Base-by-base conservation (phyloP, 2,113 vertebrate genomes). In the Corydoras maculifer region DNA sequence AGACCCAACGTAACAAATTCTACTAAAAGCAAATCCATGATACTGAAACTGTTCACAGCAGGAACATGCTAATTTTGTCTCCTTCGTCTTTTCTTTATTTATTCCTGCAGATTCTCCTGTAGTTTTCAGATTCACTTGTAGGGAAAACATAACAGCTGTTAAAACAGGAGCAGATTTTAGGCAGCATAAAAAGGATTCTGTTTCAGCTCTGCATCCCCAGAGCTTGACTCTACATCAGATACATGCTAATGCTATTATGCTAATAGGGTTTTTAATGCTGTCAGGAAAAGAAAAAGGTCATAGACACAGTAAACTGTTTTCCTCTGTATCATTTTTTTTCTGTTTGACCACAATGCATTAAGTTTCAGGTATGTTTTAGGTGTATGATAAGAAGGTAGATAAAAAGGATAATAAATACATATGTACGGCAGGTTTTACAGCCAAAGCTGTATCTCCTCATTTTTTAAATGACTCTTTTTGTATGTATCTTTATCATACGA, bases 281-380 rank as follows among this genome's bases (percentile, higher is more conserved):
- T 76, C 74, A 76, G 63, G 59, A 74, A 25, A 66, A 68, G 71
- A 79, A 70, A 68, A 73, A 77, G 76, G 79, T 82, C 73, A 83
- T 76, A 78, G 74, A 77, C 12, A 43, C 79, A 68, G 68, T 74
- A 76, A 71, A 71, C 77, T 75, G 58, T 74, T 63, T 73, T 49
- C 58, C 15, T 5, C 49, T 71, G 73, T 57, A 70, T 86, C 88
- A 86, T 88, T 84, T 81, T 60, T 84, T 81, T 60, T 65, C 60
- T 76, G 65, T 78, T 76, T 65, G 57, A 70, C 77, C 80, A 75
- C 78, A 74, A 74, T 81, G 82, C 80, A 77, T 73, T 74, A 69
- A 80, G 73, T 5, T 43, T 43, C 35, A 43, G 35, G 2, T 8
- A 43, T 43, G 35, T 43, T 43, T 43, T 43, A 43, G 35, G 35